Percentiles rank a stretch among this genome's conserved stretches.
phyloP scores from a whole-genome alignment of 2,113 vertebrate species.

The Entosphenus tridentatus region DNA sequence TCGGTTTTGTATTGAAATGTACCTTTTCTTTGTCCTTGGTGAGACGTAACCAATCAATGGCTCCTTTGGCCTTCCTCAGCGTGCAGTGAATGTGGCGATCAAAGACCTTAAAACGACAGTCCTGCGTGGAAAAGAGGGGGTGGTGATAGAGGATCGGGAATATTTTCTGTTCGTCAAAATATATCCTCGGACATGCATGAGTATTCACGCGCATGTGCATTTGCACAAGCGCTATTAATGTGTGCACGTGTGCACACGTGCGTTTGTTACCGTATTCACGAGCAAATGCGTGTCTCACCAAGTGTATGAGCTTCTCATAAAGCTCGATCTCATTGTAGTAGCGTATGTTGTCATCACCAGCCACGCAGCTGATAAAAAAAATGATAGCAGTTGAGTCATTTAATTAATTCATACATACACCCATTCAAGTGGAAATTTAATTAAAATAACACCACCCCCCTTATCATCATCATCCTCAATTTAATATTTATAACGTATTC shows the following conservation, averaged over 20 bases:
- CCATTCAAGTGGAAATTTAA: too few species aligned
- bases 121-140: background rate
- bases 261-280: background rate
- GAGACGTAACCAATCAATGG: background rate
- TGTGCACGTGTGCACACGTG: background rate
- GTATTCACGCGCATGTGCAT: background rate
- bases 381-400: too few species aligned
- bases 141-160: background rate
- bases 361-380: background rate
- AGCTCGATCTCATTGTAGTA: conserved; percentile 2
- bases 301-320: conserved; percentile 3
- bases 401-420: too few species aligned
- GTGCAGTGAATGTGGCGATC: conserved; percentile 1
- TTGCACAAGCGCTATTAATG: background rate
- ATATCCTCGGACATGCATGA: background rate
- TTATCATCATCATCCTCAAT: too few species aligned
- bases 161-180: background rate
- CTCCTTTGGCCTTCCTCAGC: background rate
- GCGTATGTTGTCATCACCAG: background rate
- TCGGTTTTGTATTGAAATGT: background rate
- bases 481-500: too few species aligned
- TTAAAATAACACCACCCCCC: too few species aligned
- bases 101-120: background rate
- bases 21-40: conserved; percentile 2
- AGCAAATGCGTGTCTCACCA: background rate